phyloP scores from a whole-genome alignment of 2,888 invertebrate species.

The Xestoiulus laeticollis region DNA sequence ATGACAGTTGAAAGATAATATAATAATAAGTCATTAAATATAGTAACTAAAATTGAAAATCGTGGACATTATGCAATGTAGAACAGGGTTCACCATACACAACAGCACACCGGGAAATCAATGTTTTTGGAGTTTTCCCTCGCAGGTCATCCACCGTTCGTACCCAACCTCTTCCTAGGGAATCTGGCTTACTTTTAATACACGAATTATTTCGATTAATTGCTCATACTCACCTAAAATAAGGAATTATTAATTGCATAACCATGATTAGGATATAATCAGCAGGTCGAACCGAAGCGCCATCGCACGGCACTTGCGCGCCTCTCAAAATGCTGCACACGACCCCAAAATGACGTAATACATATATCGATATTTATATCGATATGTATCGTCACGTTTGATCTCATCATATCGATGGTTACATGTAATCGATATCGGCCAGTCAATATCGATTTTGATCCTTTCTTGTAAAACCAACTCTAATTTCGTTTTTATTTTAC shows the following conservation, averaged over 20 bases:
- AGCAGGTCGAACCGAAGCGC: constrained; percentile 12
- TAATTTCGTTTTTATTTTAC: not conserved
- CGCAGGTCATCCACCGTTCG: not conserved
- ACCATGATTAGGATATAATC: constrained; percentile 36
- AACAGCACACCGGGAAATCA: not conserved
- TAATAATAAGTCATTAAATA: too few species aligned
- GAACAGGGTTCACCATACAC: not conserved
- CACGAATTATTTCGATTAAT: not conserved
- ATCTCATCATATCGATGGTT: not conserved
- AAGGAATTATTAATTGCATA: constrained; percentile 46
- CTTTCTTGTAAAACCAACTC: not conserved
- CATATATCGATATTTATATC: not conserved
- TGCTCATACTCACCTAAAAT: constrained; percentile 46
- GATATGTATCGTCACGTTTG: not conserved
- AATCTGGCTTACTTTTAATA: not conserved
- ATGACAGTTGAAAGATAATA: too few species aligned
- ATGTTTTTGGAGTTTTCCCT: not conserved
- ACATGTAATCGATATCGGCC: not conserved
- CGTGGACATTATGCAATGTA: not conserved
- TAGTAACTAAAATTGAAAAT: not conserved
- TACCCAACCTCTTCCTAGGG: not conserved
- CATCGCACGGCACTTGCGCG: not conserved
- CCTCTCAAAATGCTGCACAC: not conserved
- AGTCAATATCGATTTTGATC: not conserved
- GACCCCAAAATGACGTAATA: not conserved